Evolutionary conservation across 2,797 vertebrate species (phyloP).

Genomic region (Ataeniobius toweri): DNA sequence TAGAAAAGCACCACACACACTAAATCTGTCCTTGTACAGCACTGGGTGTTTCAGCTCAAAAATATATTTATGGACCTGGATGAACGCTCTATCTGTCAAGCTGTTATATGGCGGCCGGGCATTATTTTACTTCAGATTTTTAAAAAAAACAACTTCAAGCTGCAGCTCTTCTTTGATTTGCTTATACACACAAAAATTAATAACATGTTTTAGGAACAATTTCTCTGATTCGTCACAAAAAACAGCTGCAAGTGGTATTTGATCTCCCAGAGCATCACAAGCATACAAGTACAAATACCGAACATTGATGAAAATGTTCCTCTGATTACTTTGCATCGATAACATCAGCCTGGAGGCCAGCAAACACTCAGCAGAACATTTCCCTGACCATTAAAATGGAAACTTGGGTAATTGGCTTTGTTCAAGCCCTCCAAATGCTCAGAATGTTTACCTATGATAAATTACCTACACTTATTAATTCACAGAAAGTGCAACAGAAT

Average conservation of each 20-base stretch:
- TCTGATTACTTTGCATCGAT: conserved; percentile 27
- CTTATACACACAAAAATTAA: background rate
- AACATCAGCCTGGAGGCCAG: conserved; percentile 28
- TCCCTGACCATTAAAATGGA: conserved; percentile 23
- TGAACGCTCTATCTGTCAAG: background rate
- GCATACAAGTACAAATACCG: conserved; percentile 18
- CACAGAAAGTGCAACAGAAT: background rate
- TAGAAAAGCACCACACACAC: too few species aligned
- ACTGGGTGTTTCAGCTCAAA: background rate
- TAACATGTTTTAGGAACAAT: background rate
- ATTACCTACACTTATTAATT: background rate
- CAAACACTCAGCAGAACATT: conserved; percentile 32
- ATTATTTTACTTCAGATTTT: background rate
- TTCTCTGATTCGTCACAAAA: background rate
- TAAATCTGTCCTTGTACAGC: too few species aligned
- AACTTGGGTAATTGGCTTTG: conserved; percentile 7
- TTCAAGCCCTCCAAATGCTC: conserved; percentile 13
- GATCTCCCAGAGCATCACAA: background rate
- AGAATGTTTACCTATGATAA: background rate
- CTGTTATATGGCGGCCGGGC: background rate
- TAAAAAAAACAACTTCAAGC: background rate
- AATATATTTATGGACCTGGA: background rate
- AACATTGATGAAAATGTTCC: conserved; percentile 33
- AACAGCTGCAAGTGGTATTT: conserved; percentile 10
- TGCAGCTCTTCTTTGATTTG: background rate